These are phyloP conservation scores for Cyanistes caeruleus DNA, from an alignment of 2,113 vertebrate species.

Conservation along the genomic window DNA sequence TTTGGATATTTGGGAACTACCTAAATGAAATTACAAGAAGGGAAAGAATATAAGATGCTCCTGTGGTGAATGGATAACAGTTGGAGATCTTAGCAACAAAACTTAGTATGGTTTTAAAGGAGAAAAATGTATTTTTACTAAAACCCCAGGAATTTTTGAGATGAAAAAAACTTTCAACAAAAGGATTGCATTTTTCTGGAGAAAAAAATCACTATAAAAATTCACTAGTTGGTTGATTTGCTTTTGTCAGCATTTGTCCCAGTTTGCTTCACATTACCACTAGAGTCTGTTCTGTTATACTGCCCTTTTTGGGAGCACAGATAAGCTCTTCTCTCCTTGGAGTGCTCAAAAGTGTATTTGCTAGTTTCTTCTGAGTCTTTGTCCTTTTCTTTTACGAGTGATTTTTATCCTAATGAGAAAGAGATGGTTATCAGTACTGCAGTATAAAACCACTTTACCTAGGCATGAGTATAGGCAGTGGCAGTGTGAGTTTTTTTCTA, in stretches of 20 bases:
- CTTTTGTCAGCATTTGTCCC: not conserved
- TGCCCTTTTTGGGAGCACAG: not conserved
- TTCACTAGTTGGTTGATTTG: not conserved
- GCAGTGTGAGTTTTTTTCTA: not conserved
- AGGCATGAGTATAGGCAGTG: not conserved
- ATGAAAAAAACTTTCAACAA: not conserved
- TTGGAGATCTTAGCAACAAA: not conserved
- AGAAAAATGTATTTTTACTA: not conserved
- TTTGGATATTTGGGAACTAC: not conserved
- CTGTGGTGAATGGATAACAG: not conserved
- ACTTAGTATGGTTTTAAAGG: not conserved
- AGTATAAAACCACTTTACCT: not conserved
- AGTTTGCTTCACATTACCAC: not conserved
- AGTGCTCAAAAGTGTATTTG: not conserved
- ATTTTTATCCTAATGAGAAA: not conserved
- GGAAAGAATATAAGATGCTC: not conserved
- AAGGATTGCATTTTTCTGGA: not conserved
- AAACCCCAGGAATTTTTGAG: not conserved
- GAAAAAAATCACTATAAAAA: not conserved
- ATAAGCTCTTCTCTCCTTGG: not conserved
- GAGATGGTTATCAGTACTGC: not conserved
- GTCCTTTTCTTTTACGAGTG: not conserved
- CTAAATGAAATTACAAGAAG: not conserved
- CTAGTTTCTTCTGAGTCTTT: not conserved
- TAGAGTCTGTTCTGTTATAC: not conserved